Conservation (phyloP, 2,113 vertebrate species). For the Chunga burmeisteri region DNA sequence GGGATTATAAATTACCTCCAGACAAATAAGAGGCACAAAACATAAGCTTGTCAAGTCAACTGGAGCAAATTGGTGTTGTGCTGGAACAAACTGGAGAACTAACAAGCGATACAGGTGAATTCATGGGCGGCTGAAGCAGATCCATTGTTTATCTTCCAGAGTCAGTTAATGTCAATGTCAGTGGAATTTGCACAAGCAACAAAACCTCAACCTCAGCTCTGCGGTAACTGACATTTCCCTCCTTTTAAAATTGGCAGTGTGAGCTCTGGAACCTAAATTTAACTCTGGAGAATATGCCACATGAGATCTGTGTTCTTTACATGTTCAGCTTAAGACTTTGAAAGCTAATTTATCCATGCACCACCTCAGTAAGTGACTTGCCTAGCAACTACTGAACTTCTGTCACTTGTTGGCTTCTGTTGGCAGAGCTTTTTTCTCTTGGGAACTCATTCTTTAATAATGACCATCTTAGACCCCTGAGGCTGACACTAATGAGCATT, state of each 20-base stretch:
- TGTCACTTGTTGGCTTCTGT: slow-evolving; percentile 68
- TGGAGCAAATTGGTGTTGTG: slow-evolving; percentile 62
- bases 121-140: slow-evolving; percentile 41
- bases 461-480: slow-evolving; percentile 61
- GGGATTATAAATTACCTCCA: slow-evolving; percentile 36
- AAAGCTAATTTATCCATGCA: slow-evolving; percentile 79
- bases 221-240: slow-evolving; percentile 70
- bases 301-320: slow-evolving; percentile 73
- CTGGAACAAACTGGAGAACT: slow-evolving; percentile 59
- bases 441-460: slow-evolving; percentile 70
- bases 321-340: slow-evolving; percentile 75
- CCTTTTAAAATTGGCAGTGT: slow-evolving; percentile 76
- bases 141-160: slow-evolving; percentile 41
- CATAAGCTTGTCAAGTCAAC: slow-evolving; percentile 60
- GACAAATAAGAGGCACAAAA: slow-evolving; percentile 40
- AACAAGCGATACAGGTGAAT: slow-evolving; percentile 41
- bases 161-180: slow-evolving; percentile 60
- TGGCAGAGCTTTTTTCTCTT: slow-evolving; percentile 52
- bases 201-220: slow-evolving; percentile 60
- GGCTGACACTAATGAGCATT: slow-evolving; percentile 76
- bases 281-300: slow-evolving; percentile 75
- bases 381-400: slow-evolving; percentile 70
- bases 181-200: slow-evolving; percentile 60
- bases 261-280: slow-evolving; percentile 75
- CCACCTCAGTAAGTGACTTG: slow-evolving; percentile 58